Percentiles rank a stretch among this genome's conserved stretches.
phyloP scores from a whole-genome alignment of 1,140 invertebrate genomes.

The Argopecten irradians region DNA sequence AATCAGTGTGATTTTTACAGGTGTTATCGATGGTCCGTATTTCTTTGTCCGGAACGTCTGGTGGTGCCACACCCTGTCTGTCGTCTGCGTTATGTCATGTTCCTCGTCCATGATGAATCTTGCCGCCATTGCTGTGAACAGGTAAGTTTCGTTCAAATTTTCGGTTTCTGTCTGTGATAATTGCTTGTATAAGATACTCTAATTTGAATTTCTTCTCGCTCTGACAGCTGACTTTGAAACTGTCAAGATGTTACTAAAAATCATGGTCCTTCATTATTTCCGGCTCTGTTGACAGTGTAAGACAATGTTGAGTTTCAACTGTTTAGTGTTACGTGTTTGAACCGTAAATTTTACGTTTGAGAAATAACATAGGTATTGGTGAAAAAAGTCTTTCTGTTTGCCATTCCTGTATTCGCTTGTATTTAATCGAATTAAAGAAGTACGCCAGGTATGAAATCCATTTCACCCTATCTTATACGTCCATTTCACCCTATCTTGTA shows the following conservation, averaged over 20 bases:
- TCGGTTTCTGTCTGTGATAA: not conserved
- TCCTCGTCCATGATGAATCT: slow-evolving; percentile 58
- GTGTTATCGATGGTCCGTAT: slow-evolving; percentile 39
- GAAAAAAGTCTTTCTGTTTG: no score
- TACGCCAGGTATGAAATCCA: no score
- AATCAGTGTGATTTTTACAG: slow-evolving; percentile 23
- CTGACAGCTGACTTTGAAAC: not conserved
- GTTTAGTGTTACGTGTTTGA: no score
- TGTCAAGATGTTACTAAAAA: not conserved
- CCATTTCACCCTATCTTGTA: no score
- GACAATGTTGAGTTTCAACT: no score
- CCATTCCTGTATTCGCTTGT: no score
- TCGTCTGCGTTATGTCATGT: slow-evolving; percentile 56
- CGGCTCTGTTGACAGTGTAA: no score
- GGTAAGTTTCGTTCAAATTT: slow-evolving; percentile 32
- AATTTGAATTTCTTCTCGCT: not conserved
- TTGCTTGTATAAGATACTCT: not conserved
- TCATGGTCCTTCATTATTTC: not conserved
- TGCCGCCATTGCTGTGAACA: slow-evolving; percentile 57
- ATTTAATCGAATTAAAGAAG: no score
- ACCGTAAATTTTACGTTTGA: no score
- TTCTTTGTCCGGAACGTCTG: slow-evolving; percentile 52
- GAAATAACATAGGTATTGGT: no score
- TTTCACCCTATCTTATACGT: no score
- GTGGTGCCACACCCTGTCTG: slow-evolving; percentile 58